These are phyloP conservation scores for Poliocrania exsul DNA, from an alignment of 2,797 vertebrate species.

Conservation along the genomic window DNA sequence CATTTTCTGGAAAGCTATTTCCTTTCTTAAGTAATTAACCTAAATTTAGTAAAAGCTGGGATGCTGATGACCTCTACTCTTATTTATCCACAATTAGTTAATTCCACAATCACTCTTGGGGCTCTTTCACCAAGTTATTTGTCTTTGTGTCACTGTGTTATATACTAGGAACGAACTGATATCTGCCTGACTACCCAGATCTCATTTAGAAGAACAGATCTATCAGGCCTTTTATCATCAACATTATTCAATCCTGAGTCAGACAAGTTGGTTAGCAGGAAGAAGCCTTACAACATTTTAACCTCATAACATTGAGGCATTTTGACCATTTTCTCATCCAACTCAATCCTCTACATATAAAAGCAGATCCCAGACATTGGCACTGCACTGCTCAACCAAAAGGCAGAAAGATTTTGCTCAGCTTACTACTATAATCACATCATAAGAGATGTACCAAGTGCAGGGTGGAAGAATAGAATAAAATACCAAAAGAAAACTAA, in stretches of 20 bases:
- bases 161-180: background rate
- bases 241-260: conserved; percentile 7
- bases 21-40: conserved; percentile 51
- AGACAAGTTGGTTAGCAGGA: background rate
- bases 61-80: conserved; percentile 33
- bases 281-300: background rate
- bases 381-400: background rate
- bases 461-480: background rate
- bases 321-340: background rate
- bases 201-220: conserved; percentile 16
- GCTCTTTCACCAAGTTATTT: conserved; percentile 46
- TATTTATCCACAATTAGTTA: conserved; percentile 7
- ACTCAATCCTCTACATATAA: accelerated
- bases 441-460: background rate
- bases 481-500: background rate
- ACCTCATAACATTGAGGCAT: background rate
- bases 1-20: conserved; percentile 66
- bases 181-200: background rate
- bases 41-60: conserved; percentile 60
- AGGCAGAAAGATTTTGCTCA: background rate
- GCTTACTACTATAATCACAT: background rate
- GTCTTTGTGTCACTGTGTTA: conserved; percentile 35
- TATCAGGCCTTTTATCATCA: conserved; percentile 8
- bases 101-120: conserved; percentile 33
- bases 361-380: background rate